Evolutionary conservation across 2,113 vertebrate species (phyloP), one percentile per base, ranked within the genome.

Genomic region (Oryzias melastigma): DNA sequence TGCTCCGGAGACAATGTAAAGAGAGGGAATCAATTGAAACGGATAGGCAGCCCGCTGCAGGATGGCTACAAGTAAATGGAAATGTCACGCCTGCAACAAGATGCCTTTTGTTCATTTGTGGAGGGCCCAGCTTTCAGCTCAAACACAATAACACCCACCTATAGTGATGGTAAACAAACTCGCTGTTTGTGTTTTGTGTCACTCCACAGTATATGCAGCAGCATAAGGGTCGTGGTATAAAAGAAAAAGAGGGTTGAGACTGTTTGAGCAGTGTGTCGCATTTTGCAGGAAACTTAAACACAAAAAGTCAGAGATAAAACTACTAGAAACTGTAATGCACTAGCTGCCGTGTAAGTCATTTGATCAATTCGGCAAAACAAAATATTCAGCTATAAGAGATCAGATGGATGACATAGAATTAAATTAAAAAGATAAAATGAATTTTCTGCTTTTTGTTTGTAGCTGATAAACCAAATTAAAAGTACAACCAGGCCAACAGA

Each of bases 21-120:
- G 73, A 79, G 68, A 73, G 75, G 41, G 65, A 85, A 74, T 88
- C 80, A 81, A 72, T 80, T 84, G 75, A 79, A 86, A 83, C 77
- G 77, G 85, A 88, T 83, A 67, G 81, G 65, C 60, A 51, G 55
- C 62, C 60, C 44, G 41, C 22, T 60, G 71, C 64, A 54, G 43
- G 72, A 80, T 63, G 44, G 84, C 78, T 63, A 17, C 35, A 49
- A 54, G 83, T 84, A 86, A 89, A 91, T 89, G 83, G 85, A 89
- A 90, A 89, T 90, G 88, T 88, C 88, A 89, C 65, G 76, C 71
- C 73, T 18, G 0, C 72, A 46, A 59, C 41, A 41, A 35, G 84
- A 87, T 84, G 50, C 60, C 82, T 68, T 88, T 87, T 90, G 90
- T 91, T 75, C 82, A 81, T 69, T 66, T 80, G 77, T 65, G 57